phyloP scores from a whole-genome alignment of 2,797 vertebrate genomes.

The Xiphorhynchus erythropygius region DNA sequence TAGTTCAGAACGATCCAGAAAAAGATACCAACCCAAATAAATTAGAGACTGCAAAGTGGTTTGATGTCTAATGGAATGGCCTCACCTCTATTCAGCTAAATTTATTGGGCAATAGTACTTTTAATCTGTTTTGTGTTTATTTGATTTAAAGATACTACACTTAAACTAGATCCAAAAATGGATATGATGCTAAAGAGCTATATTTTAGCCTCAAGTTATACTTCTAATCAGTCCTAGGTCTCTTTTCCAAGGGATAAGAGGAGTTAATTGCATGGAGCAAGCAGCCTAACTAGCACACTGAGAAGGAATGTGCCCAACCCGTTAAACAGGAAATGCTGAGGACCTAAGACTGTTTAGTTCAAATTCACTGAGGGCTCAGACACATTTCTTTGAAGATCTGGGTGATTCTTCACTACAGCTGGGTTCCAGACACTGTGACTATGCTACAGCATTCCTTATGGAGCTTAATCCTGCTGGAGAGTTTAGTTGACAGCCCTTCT shows the following conservation, averaged over 20 bases:
- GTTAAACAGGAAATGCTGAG: not conserved
- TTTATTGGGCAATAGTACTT: not conserved
- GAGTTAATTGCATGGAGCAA: not conserved
- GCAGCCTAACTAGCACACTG: not conserved
- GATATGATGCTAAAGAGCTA: not conserved
- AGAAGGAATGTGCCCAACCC: not conserved
- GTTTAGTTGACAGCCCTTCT: not conserved
- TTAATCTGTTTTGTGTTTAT: not conserved
- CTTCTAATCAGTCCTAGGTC: not conserved
- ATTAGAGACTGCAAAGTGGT: not conserved
- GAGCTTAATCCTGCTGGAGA: not conserved
- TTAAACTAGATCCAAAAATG: not conserved
- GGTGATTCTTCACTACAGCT: not conserved
- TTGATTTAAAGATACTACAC: not conserved
- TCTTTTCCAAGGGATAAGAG: not conserved
- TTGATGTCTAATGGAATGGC: not conserved
- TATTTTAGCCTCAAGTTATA: not conserved
- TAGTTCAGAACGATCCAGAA: not conserved
- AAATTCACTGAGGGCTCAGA: not conserved
- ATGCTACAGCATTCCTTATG: rapidly evolving
- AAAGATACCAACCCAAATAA: not conserved
- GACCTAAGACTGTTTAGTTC: not conserved
- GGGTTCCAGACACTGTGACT: not conserved
- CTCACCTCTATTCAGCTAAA: not conserved
- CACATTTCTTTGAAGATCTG: not conserved